phyloP scores from a whole-genome alignment of 2,797 vertebrate species.

The Thripadectes ignobilis region DNA sequence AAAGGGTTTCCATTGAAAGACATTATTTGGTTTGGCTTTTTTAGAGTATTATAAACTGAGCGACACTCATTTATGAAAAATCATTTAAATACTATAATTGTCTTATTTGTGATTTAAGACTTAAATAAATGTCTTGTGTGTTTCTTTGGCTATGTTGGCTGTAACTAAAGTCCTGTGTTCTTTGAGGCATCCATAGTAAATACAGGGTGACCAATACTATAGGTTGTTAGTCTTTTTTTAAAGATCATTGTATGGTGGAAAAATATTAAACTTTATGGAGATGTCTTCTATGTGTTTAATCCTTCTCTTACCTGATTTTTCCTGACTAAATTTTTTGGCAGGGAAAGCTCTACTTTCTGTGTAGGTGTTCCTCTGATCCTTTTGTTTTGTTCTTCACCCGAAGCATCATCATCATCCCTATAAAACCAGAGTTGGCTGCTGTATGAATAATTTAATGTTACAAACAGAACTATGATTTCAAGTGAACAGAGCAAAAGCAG shows the following conservation, averaged over 20 bases:
- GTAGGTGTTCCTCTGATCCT: constrained; percentile 6
- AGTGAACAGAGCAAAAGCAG: neutral
- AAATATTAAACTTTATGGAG: neutral
- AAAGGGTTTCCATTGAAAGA: neutral
- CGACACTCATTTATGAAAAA: neutral
- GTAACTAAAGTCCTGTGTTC: neutral
- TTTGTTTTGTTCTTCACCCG: constrained; percentile 25
- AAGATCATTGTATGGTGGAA: neutral
- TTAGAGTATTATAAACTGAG: neutral
- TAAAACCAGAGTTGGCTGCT: constrained; percentile 17
- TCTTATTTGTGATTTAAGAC: neutral
- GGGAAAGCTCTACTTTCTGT: neutral
- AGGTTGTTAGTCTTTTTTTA: neutral
- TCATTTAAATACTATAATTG: neutral
- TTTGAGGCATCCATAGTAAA: neutral
- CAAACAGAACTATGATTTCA: constrained; percentile 13
- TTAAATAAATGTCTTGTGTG: neutral
- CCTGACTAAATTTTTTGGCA: neutral
- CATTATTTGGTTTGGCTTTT: neutral
- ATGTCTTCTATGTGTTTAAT: neutral
- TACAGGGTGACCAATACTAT: neutral
- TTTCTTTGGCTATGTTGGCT: neutral
- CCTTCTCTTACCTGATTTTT: neutral
- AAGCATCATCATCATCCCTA: neutral
- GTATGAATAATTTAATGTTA: constrained; percentile 28